Evolutionary conservation across 1,140 invertebrate species (phyloP), one percentile per base, ranked within the genome.

Genomic region (Liolophura sinensis): DNA sequence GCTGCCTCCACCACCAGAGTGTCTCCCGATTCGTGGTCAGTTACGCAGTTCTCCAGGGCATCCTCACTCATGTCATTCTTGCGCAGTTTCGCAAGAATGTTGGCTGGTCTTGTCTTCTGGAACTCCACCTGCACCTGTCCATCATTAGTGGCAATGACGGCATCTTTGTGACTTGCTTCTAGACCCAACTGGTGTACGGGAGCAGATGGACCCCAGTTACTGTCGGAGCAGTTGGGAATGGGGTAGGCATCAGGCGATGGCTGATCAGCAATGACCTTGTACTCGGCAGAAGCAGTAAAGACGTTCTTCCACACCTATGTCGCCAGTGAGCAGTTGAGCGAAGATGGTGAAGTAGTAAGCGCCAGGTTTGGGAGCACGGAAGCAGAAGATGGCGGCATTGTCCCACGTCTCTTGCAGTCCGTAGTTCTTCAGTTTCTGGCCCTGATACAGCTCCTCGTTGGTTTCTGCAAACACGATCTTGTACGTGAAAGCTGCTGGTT

Each of bases 261-360:
- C 6, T 69, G 60, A 58, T 85, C 82, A n/a, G 73, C 78, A 52
- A 80, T 65, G n/a, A 85, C 79, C 73, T 84, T 84, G 67, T 83
- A 85, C 68, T 84, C 82, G 61, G 80, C 81, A 4, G 82, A 81
- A 24, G 83, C 83, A 47, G 78, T 79, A 61, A 78, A 84, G 51
- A 81, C 78, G 69, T 79, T 84, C 72, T 84, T 82, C n/a, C 46
- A 81, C 75, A 7, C 76, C 76, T 16, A 81, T 72, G 31, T 81
- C 79, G 4, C 76, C 77, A 9, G 78, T 79, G 27, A 83, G 60
- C 25, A 81, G 73, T 60, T 81, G 81, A 24, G 78, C 81, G 68
- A 82, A 85, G 65, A 85, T 80, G 51, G 83, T 85, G 54, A 85
- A 73, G 70, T 84, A 85, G 73, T 79, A 85, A n/a, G 78, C 73